Evolutionary conservation across 2,113 vertebrate genomes (phyloP).

Genomic region (Amia ocellicauda): DNA sequence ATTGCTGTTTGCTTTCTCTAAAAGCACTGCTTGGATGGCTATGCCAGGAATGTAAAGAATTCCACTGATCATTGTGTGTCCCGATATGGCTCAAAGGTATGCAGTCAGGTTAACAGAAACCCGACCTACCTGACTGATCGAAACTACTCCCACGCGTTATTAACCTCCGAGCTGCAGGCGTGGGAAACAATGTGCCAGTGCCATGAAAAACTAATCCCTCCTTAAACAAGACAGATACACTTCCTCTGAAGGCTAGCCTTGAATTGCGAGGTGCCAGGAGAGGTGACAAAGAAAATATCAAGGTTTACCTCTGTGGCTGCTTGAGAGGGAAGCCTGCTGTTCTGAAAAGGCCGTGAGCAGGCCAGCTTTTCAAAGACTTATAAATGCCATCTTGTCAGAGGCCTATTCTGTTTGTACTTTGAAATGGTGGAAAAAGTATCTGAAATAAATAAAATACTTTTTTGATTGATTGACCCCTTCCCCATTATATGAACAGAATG

Average conservation of each 20-base stretch:
- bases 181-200: constrained; percentile 64
- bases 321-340: constrained; percentile 25
- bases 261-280: constrained; percentile 25
- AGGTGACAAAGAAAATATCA: constrained; percentile 33
- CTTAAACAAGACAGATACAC: constrained; percentile 46
- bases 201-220: constrained; percentile 52
- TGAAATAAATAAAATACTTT: no score
- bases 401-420: no score
- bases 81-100: constrained; percentile 57
- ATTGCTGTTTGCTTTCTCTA: constrained; percentile 40
- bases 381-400: constrained; percentile 63
- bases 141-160: constrained; percentile 74
- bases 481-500: no score
- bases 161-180: constrained; percentile 59
- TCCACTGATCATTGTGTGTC: constrained; percentile 42
- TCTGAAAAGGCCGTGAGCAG: constrained; percentile 47
- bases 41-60: constrained; percentile 50
- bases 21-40: constrained; percentile 35
- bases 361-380: constrained; percentile 47
- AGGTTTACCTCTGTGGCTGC: constrained; percentile 25
- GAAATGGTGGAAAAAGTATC: no score
- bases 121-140: constrained; percentile 76
- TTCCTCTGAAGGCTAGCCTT: constrained; percentile 30
- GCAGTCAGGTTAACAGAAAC: constrained; percentile 71
- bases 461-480: no score